Percentiles rank a stretch among this genome's conserved stretches.
Evolutionary conservation across 2,797 vertebrate genomes (phyloP).

Genomic region (Periophthalmus magnuspinnatus): DNA sequence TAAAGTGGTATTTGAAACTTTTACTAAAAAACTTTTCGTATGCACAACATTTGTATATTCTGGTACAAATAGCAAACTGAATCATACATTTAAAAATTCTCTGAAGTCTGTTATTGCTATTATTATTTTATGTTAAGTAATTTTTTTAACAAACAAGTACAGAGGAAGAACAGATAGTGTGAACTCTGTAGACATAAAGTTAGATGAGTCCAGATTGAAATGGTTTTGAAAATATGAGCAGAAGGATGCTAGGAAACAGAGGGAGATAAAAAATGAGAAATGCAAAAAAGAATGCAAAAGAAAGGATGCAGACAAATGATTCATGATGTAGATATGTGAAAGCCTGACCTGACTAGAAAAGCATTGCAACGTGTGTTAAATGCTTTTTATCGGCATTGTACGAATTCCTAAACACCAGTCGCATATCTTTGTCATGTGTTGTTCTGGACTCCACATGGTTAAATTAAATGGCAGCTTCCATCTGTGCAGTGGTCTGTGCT

Average conservation of each 20-base stretch:
- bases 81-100: too few relatives aligned
- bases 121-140: too few relatives aligned
- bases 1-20: too few relatives aligned
- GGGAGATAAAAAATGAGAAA: neutral
- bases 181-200: neutral
- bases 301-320: neutral
- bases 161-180: neutral
- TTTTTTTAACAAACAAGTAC: too few relatives aligned
- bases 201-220: neutral
- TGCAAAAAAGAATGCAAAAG: neutral
- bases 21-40: too few relatives aligned
- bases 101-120: too few relatives aligned
- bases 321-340: neutral
- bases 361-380: neutral
- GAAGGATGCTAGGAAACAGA: neutral
- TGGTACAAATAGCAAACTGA: too few relatives aligned
- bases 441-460: conserved; percentile 15
- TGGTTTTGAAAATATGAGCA: neutral
- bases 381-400: neutral
- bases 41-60: too few relatives aligned
- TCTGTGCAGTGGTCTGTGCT: conserved; percentile 33
- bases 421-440: neutral
- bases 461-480: conserved; percentile 21
- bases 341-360: neutral
- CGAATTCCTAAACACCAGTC: neutral